Conservation (phyloP, 2,113 vertebrate species). For the Ophthalmolycus amberensis region DNA sequence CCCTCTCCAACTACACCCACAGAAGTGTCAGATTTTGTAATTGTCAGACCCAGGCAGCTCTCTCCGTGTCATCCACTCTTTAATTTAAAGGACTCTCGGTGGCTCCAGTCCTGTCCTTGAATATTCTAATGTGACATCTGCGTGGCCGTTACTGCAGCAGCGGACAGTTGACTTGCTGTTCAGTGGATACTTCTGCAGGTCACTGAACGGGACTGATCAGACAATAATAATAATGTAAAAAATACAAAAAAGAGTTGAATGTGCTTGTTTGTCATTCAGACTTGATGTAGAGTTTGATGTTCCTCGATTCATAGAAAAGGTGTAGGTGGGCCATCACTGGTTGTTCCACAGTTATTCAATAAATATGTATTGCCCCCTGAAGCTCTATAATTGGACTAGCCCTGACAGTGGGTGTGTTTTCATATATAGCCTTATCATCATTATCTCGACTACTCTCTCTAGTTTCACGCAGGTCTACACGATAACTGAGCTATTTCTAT, state of each 20-base stretch:
- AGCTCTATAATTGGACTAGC: too few species aligned
- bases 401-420: neutral
- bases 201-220: neutral
- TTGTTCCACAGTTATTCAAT: neutral
- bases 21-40: constrained; percentile 44
- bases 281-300: neutral
- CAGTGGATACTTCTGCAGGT: neutral
- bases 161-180: neutral
- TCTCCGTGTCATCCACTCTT: constrained; percentile 36
- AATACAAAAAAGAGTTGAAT: neutral
- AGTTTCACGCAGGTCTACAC: neutral
- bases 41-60: constrained; percentile 30
- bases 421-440: neutral
- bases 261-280: neutral
- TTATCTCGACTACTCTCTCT: neutral
- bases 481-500: neutral
- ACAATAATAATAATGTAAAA: too few species aligned
- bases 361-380: too few species aligned
- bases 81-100: constrained; percentile 42
- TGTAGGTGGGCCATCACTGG: neutral
- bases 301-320: neutral
- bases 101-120: constrained; percentile 17
- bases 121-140: constrained; percentile 5
- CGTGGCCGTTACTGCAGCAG: neutral
- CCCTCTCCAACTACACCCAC: neutral